A percentile compares a stretch with the other conserved stretches of the same genome.
Conservation (phyloP, 2,888 invertebrate genomes). For the Nowickia ferox region DNA sequence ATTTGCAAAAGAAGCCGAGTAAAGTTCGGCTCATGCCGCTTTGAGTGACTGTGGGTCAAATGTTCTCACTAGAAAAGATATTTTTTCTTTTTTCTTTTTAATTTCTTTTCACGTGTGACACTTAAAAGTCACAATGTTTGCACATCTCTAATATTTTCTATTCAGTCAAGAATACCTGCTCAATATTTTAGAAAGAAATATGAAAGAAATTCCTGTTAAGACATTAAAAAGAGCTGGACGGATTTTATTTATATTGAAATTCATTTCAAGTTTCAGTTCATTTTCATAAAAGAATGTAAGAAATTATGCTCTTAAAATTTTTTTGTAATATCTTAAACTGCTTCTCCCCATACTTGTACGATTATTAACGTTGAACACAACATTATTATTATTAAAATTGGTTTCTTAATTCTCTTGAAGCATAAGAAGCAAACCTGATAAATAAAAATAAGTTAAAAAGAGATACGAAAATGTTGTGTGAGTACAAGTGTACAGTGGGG, state of each 20-base stretch:
- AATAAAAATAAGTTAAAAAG: neutral
- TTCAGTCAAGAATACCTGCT: no score
- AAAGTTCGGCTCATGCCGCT: no score
- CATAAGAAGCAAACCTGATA: neutral
- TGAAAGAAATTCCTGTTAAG: slow-evolving; percentile 31
- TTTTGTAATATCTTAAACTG: neutral
- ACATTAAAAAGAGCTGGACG: neutral
- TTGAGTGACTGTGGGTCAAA: no score
- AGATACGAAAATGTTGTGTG: neutral
- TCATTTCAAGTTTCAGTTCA: slow-evolving; percentile 43
- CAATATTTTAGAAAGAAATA: neutral
- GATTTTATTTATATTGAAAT: slow-evolving; percentile 43
- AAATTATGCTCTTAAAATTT: no score
- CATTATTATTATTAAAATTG: neutral
- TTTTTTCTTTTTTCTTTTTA: no score
- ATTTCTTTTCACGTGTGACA: no score
- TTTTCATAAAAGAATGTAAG: neutral
- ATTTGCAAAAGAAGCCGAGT: no score
- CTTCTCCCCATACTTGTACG: no score
- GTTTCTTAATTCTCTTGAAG: neutral
- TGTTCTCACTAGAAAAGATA: no score
- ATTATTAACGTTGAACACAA: neutral
- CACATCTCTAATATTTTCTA: no score
- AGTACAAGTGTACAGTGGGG: neutral
- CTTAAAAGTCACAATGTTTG: no score